phyloP scores from a whole-genome alignment of 2,113 vertebrate genomes.

The Melanocharis versteri region DNA sequence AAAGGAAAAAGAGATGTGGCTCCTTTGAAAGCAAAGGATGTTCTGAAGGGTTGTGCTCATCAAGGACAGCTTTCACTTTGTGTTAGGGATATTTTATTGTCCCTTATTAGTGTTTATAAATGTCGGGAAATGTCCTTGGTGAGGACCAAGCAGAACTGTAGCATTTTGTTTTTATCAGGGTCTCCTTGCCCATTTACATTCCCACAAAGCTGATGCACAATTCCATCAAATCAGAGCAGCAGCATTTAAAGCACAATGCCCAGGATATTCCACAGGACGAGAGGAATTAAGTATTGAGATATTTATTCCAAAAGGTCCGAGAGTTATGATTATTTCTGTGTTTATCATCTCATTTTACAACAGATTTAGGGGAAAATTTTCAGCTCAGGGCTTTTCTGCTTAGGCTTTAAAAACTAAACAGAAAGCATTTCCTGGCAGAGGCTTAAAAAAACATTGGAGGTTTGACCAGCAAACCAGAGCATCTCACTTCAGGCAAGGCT shows the following conservation, averaged over 20 bases:
- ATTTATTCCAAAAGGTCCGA: background rate
- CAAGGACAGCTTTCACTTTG: constrained; percentile 58
- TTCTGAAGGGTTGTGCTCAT: constrained; percentile 27
- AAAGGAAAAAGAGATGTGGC: background rate
- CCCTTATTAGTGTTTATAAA: constrained; percentile 29
- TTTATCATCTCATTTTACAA: background rate
- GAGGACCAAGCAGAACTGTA: background rate
- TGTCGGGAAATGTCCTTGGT: constrained; percentile 46
- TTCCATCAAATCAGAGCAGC: background rate
- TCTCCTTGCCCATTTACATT: background rate
- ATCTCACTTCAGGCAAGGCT: background rate
- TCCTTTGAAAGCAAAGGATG: constrained; percentile 36
- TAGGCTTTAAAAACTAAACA: background rate
- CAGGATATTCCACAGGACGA: background rate
- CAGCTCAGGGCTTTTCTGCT: background rate
- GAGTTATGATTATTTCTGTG: background rate
- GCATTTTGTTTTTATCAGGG: background rate
- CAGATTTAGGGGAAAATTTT: background rate
- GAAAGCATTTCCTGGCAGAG: background rate
- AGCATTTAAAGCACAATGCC: background rate
- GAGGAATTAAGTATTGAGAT: background rate
- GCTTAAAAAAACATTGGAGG: background rate
- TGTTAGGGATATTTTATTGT: constrained; percentile 30
- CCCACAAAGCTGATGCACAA: background rate
- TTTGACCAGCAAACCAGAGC: background rate